Conservation (phyloP, 2,888 invertebrate genomes). For the Mythimna pallens region DNA sequence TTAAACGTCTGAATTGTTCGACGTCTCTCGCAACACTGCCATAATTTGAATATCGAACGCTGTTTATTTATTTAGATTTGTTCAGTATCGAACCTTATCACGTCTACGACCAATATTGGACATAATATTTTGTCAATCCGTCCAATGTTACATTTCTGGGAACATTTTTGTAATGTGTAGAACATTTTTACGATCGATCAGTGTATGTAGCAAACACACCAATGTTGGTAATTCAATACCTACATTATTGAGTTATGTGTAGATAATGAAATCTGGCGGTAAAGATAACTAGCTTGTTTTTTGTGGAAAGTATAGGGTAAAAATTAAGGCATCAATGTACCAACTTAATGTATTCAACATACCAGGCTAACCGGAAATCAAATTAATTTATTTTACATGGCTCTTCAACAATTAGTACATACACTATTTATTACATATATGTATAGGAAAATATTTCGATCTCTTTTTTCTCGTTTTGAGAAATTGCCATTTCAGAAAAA, state of each 20-base stretch:
- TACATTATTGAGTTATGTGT: not conserved
- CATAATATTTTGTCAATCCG: not conserved
- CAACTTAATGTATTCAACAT: too few relatives aligned
- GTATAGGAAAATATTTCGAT: too few relatives aligned
- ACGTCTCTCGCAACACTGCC: conserved; percentile 42
- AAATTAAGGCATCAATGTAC: too few relatives aligned
- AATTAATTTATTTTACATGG: too few relatives aligned
- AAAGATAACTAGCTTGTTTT: not conserved
- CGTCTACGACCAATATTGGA: conserved; percentile 4
- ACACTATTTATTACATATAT: too few relatives aligned
- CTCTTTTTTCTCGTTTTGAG: too few relatives aligned
- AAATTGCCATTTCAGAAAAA: too few relatives aligned
- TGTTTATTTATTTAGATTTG: conserved; percentile 41
- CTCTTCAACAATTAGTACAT: too few relatives aligned
- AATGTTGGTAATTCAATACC: conserved; percentile 9
- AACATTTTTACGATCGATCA: not conserved
- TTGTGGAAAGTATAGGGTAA: not conserved
- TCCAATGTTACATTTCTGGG: conserved; percentile 1
- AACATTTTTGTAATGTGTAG: not conserved
- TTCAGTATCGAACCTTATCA: conserved; percentile 29
- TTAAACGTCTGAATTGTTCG: conserved; percentile 42
- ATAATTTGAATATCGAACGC: conserved; percentile 30
- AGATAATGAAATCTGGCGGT: conserved; percentile 4
- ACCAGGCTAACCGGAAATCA: too few relatives aligned
- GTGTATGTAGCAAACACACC: not conserved